Evolutionary conservation across 2,888 invertebrate species (phyloP), one percentile per base, ranked within the genome.

Genomic region (Ecliptopera silaceata): DNA sequence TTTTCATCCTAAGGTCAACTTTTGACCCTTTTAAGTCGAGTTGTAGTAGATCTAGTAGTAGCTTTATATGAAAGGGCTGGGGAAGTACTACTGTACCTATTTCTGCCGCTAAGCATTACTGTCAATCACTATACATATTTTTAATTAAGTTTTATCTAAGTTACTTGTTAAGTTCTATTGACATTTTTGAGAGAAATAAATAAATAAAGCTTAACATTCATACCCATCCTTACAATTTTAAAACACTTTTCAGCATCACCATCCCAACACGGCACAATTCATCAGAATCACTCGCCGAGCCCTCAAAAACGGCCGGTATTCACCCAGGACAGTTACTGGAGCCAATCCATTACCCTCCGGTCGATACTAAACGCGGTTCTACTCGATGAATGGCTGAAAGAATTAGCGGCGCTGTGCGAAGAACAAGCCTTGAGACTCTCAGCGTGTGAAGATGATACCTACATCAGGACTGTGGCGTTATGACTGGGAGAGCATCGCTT

Each of bases 301-400:
- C 75, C 82, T 15, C 82, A 80, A 32, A 83, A 74, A 54, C 74
- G 79, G 22, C 79, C 79, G 0, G 60, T 80, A 1, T 89, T 91
- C 76, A 87, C 87, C 0, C 83, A 91, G 58, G 91, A 91, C 47
- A 71, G 77, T 1, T 91, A 88, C 66, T 92, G 92, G 92, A 84
- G 84, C 67, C 87, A 90, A 55, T 88, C 92, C 0, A 81, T 85
- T 13, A 84, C 87, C 0, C 74, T 86, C 1, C 84, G 88, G 0
- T 82, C 88, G 2, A 78, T 91, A 51, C 74, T 92, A 6, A 92
- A 91, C 75, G 97, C 98, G 1, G 96, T 99, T 4, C 90, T 99
- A 42, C 89, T 99, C 59, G 97, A 98, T 75, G 99, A 99, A 80
- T 98, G 99, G 96, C 92, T 98, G 0, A 98, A 98, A 82, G 98